Base-by-base conservation (phyloP, 2,797 vertebrate genomes). In the Anniella stebbinsi region DNA sequence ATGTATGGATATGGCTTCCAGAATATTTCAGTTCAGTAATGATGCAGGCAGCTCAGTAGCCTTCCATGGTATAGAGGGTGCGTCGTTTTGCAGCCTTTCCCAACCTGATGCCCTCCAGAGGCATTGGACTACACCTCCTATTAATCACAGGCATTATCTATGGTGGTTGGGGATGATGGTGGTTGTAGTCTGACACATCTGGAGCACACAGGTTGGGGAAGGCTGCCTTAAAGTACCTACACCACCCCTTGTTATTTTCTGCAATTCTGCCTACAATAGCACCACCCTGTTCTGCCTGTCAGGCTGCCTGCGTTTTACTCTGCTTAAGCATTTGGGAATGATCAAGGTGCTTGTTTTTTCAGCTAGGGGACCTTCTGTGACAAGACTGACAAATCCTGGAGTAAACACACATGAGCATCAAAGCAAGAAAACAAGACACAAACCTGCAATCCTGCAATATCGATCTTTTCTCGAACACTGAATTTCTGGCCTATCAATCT, bases 401-500 rank as follows among this genome's bases (percentile, higher is more conserved):
- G 21, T 41, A 60, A 78, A 18, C 21, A 75, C 7, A 57, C 1
- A 4, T n/a, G 30, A 81, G 41, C 57, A 23, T 1, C 69, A 66
- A 85, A 87, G 60, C 0, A 11, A 18, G 1, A 1, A 8, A 28
- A 89, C 30, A 33, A 91, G 57, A 85, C 4, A 94, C 97, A 67
- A 93, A 99, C 99, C 99, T 99, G 98, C 96, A 99, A 98, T 95
- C 98, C 99, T 2, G 98, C 98, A 73, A 99, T 98, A 97, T 99
- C 98, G 86, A 99, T 99, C 96, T 98, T 98, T 96, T 99, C 99
- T 88, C 99, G 97, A 92, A 99, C 98, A 1, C 99, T 99, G 97
- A 99, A 99, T 96, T 99, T 99, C 97, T 99, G 99, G 81, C 99
- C 99, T 92, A 99, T 99, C 91, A 99, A 97, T 91, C 99, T 96